Conservation (phyloP, 2,797 vertebrate species). For the Sebastiscus tertius region DNA sequence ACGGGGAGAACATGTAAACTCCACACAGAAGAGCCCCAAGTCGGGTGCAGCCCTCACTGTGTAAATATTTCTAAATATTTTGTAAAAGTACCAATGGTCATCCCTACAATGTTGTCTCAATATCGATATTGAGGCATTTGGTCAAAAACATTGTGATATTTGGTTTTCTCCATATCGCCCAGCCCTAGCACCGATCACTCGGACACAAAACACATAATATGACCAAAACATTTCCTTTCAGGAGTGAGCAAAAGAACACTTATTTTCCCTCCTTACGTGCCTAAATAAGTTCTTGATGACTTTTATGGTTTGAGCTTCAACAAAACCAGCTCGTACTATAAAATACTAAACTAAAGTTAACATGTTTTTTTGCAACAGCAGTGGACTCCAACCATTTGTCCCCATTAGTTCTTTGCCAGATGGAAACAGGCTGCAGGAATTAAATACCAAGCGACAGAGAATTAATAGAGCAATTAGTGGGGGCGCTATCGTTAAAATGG, state of each 20-base stretch:
- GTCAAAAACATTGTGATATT: too few relatives aligned
- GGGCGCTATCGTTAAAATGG: slow-evolving; percentile 50
- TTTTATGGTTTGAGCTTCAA: background rate
- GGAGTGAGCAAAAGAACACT: background rate
- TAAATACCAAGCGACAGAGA: slow-evolving; percentile 65
- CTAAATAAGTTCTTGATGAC: background rate
- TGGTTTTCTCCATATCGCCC: too few relatives aligned
- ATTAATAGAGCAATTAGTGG: slow-evolving; percentile 76
- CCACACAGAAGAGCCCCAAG: background rate
- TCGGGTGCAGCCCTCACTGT: too few relatives aligned
- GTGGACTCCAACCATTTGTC: slow-evolving; percentile 36
- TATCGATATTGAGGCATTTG: too few relatives aligned
- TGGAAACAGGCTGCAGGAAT: slow-evolving; percentile 61
- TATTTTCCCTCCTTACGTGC: background rate
- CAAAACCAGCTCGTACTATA: background rate
- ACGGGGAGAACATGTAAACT: too few relatives aligned
- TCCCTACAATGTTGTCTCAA: too few relatives aligned
- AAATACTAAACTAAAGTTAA: background rate
- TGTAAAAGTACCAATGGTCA: too few relatives aligned
- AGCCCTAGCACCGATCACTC: background rate
- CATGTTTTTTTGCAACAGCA: slow-evolving; percentile 6
- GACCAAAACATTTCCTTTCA: background rate
- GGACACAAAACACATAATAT: slow-evolving; percentile 4
- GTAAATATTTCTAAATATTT: too few relatives aligned
- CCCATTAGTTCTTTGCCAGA: slow-evolving; percentile 56